Base-by-base conservation (phyloP, 2,797 vertebrate genomes). In the Enteromius trimaculatus region DNA sequence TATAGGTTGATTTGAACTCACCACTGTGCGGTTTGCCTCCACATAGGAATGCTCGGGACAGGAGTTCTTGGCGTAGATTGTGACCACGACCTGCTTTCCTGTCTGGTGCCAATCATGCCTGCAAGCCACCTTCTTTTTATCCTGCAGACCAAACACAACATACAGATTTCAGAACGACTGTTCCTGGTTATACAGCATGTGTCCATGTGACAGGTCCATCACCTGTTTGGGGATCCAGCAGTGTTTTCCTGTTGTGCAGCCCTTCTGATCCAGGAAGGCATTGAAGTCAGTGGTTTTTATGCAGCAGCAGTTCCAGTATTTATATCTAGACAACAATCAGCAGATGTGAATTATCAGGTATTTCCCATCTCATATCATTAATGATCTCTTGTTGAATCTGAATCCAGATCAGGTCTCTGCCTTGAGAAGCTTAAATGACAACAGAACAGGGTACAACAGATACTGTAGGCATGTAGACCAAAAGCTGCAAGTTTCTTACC, bases 101-200 rank as follows among this genome's bases (percentile, higher is more conserved):
- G 97, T 99, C 89, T 99, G 98, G 87, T 99, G 96, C 98, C 98
- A 99, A 88, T 99, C 98, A 21, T 97, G 91, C 72, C 97, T 95
- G 89, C 98, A 99, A 17, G 94, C 94, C 82, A 95, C 96, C 0
- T 93, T 94, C 88, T 95, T 94, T 88, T 94, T 94, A 90, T 92
- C 91, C 92, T 94, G 88, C 65, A 44, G 17, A 29, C 1, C 58
- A 85, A 81, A 31, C 17, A 42, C 17, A 31, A 51, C 60, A 66
- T 42, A 39, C 34, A 76, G 1, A 16, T 58, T 39, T 26, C 6
- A 49, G 6, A 65, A 10, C 0, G 4, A 10, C 42, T n/a, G 58
- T 34, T 58, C 13, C 26, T 62, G 37, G 13, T 29, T 44, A 44
- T 64, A 47, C 75, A 31, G 13, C 2, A 6, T 47, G 75, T 47